A percentile compares a stretch with the other conserved stretches of the same genome.
phyloP scores from a whole-genome alignment of 2,888 invertebrate genomes.

The Craniophora ligustri region DNA sequence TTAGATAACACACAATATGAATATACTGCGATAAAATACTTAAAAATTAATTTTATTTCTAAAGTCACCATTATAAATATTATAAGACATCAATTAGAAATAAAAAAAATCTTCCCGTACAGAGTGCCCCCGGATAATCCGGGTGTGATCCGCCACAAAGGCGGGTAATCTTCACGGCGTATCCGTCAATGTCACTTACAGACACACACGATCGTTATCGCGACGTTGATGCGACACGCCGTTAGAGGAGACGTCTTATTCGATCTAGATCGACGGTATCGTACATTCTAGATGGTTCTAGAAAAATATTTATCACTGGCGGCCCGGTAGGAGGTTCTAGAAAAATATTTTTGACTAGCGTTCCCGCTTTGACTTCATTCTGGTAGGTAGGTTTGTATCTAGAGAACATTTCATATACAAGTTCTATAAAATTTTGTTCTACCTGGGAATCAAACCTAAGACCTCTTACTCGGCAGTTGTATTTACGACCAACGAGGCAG shows the following conservation, averaged over 20 bases:
- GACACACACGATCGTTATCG: constrained; percentile 50
- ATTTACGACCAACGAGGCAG: too few relatives aligned
- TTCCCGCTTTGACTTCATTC: too few relatives aligned
- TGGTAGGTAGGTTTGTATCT: too few relatives aligned
- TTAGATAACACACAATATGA: too few relatives aligned
- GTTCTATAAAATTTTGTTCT: too few relatives aligned
- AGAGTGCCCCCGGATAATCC: constrained; percentile 52
- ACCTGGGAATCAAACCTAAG: too few relatives aligned
- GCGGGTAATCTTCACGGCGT: constrained; percentile 56
- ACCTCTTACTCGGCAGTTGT: too few relatives aligned
- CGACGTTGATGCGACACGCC: constrained; percentile 36
- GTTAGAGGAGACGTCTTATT: constrained; percentile 18
- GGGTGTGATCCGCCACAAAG: constrained; percentile 55
- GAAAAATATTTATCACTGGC: too few relatives aligned
- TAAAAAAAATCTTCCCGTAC: constrained; percentile 29
- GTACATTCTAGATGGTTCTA: background rate
- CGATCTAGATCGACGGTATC: constrained; percentile 13
- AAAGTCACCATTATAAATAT: constrained; percentile 1
- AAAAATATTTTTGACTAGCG: too few relatives aligned
- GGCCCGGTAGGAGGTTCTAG: too few relatives aligned
- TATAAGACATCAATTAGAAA: constrained; percentile 46
- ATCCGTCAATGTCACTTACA: constrained; percentile 53
- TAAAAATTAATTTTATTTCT: background rate
- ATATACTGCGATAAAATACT: too few relatives aligned
- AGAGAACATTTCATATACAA: too few relatives aligned